Conservation (phyloP, 2,888 invertebrate species). For the Buathra laborator region DNA sequence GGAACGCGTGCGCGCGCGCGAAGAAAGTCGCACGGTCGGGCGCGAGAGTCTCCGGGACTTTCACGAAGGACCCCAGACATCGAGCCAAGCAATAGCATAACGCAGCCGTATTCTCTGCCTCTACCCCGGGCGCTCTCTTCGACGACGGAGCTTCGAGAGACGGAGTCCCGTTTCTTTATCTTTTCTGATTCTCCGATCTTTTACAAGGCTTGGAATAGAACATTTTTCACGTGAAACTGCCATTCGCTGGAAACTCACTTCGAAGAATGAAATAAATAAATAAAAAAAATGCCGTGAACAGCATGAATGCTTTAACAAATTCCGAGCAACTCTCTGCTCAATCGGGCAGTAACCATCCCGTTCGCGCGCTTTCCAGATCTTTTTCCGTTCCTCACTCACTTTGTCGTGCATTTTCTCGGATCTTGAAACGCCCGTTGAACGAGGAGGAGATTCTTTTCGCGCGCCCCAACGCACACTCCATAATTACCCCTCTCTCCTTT, state of each 20-base stretch:
- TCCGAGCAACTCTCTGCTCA: slow-evolving; percentile 4
- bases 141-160: neutral
- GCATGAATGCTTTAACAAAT: slow-evolving; percentile 2
- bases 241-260: neutral
- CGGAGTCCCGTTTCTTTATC: slow-evolving; percentile 6
- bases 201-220: neutral
- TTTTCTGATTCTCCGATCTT: slow-evolving; percentile 6
- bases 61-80: slow-evolving; percentile 62
- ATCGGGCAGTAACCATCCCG: neutral
- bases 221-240: neutral
- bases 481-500: slow-evolving; percentile 74
- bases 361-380: neutral
- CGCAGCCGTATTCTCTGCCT: slow-evolving; percentile 42
- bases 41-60: slow-evolving; percentile 67
- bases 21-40: slow-evolving; percentile 64
- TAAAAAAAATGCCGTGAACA: neutral
- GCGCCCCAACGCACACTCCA: slow-evolving; percentile 60
- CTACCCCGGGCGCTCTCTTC: neutral
- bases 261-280: slow-evolving; percentile 11
- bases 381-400: neutral
- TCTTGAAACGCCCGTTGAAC: neutral
- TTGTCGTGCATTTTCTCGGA: slow-evolving; percentile 30
- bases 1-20: slow-evolving; percentile 48
- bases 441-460: slow-evolving; percentile 64
- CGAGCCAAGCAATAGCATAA: slow-evolving; percentile 47